Base-by-base conservation (phyloP, 2,113 vertebrate species). In the Lycaon pictus region DNA sequence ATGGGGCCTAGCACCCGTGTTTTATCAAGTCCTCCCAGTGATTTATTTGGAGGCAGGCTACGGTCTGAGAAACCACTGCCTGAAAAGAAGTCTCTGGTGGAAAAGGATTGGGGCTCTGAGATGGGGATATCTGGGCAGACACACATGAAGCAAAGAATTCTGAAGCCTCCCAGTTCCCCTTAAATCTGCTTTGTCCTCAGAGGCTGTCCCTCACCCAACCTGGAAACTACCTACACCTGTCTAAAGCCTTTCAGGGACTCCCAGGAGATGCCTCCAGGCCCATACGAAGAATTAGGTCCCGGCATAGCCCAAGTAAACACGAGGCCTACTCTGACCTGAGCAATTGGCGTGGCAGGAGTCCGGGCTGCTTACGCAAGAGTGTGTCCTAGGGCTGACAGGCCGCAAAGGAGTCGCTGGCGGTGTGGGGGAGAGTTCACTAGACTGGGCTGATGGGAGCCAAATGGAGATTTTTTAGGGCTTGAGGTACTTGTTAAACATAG, bases 331-430 rank as follows among this genome's bases (percentile, higher is more conserved):
- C 51, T 55, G 58, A 48, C 13, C 16, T 58, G 65, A 35, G 7
- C 53, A 27, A 5, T 43, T 5, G 12, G 5, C 63, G 35, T 7
- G 9, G 22, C 72, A 85, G 22, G 71, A 48, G 60, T n/a, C 22
- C 32, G 27, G 62, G 27, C 56, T 56, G 23, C 25, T 11, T 11
- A 3, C 0, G 0, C 2, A 3, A 80, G 37, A 48, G 53, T 1
- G 1, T 0, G 11, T 7, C 8, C 20, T 62, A 32, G 77, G 9
- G 51, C 12, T 27, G 37, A 69, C 29, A 32, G 76, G 55, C 29
- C 0, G 15, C 51, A 32, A 17, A 55, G 16, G 76, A 32, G 51
- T 29, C 11, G 2, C 29, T 9, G 15, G 13, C 16, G 43, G 12
- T 0, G 20, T 19, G 3, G 23, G 15, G 7, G 23, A 58, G 25